Conservation (phyloP, 2,113 vertebrate species). For the Mus spicilegus region DNA sequence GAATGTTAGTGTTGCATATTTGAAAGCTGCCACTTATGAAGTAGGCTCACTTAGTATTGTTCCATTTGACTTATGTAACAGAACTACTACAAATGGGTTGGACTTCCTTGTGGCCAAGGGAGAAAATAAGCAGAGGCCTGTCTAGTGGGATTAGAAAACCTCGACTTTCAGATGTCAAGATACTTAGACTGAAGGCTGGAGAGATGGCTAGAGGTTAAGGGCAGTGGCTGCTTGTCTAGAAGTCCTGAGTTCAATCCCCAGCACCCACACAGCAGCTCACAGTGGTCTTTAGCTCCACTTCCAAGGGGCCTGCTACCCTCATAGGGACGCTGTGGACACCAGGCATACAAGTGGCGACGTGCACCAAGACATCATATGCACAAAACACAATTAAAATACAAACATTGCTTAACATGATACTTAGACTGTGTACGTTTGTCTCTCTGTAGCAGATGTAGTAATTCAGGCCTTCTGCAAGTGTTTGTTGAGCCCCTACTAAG, state of each 20-base stretch:
- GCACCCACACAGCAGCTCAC: not conserved
- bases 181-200: not conserved
- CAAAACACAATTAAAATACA: not conserved
- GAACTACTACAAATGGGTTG: not conserved
- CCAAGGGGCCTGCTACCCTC: not conserved
- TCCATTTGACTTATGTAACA: not conserved
- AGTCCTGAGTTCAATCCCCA: not conserved
- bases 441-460: slow-evolving; percentile 30
- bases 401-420: not conserved
- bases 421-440: slow-evolving; percentile 40
- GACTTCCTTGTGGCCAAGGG: not conserved
- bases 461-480: slow-evolving; percentile 41
- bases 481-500: slow-evolving; percentile 34
- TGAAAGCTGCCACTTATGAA: slow-evolving; percentile 40
- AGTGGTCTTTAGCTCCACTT: not conserved
- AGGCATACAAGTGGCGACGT: not conserved
- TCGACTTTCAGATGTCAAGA: not conserved
- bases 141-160: not conserved
- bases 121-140: slow-evolving; percentile 18
- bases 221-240: not conserved
- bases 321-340: not conserved
- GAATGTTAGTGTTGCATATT: not conserved
- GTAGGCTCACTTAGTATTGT: not conserved
- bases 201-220: not conserved
- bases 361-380: not conserved